Base-by-base conservation (phyloP, 2,797 vertebrate genomes). In the Aeoliscus strigatus region DNA sequence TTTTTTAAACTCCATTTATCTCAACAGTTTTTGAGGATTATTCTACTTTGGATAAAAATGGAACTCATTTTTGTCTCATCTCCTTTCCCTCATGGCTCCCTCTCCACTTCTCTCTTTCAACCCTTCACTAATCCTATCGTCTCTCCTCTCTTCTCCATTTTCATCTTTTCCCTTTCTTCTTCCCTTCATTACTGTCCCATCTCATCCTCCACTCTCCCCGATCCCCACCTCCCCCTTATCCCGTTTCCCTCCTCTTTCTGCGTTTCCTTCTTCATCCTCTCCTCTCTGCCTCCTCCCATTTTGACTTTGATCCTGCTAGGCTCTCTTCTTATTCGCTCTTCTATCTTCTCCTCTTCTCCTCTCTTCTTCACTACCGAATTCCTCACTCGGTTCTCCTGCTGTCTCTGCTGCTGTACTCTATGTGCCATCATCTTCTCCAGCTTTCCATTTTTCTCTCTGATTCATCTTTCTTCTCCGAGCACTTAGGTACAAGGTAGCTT, bases 1-100 rank as follows among this genome's bases (percentile, higher is more conserved):
- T 66, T 42, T 66, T 78, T 77, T 80, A 59, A 81, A 77, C 75
- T 74, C 35, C 27, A 12, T 69, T 72, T 74, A 82, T 81, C 72
- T 34, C 37, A 59, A 42, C 57, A 71, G 51, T 81, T 79, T 79
- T 43, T 50, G 28, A 31, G 34, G 73, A 79, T 81, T 80, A 81
- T 70, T 76, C 60, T 39, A 51, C 55, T 67, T 62, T 38, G 60
- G 61, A 57, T 77, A 51, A 71, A 76, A 75, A 74, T 45, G 34
- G 51, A 66, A 71, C 48, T 57, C 9, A 58, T 55, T 75, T 66
- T 62, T 56, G 52, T 71, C 45, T 44, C 40, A 27, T 57, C 45
- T 52, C 39, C 38, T 52, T 45, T 71, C 68, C 53, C 50, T 52
- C 21, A 56, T 47, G 51, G 49, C 39, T 53, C 60, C 50, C 32